Evolutionary conservation across 23 tunicate species (phyloP).

Genomic region (Trididemnum nubilum): DNA sequence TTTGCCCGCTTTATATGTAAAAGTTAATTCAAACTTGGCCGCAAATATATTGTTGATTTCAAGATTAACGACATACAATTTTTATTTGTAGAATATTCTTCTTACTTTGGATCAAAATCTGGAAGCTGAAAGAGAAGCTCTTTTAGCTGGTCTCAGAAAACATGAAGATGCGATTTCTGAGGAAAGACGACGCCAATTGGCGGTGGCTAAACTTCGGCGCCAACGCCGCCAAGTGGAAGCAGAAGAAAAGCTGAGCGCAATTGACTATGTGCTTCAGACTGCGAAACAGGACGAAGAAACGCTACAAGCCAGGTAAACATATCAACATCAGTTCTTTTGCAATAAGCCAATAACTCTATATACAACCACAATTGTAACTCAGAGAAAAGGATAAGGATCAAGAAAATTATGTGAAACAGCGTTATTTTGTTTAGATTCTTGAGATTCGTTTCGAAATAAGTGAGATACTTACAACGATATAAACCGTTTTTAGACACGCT

Average conservation of each 20-base stretch:
- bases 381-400: too few species aligned
- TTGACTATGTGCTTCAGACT: conserved; percentile 58
- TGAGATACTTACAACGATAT: too few species aligned
- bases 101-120: conserved; percentile 69
- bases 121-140: conserved; percentile 68
- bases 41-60: too few species aligned
- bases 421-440: too few species aligned
- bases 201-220: conserved; percentile 68
- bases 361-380: too few species aligned
- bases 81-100: conserved; percentile 75
- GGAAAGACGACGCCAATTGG: conserved; percentile 83
- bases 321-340: too few species aligned
- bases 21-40: too few species aligned
- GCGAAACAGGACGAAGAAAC: conserved; percentile 75
- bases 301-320: conserved; percentile 55
- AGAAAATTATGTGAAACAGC: too few species aligned
- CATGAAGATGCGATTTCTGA: conserved; percentile 67
- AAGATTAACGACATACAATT: too few species aligned
- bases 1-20: too few species aligned
- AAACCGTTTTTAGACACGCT: conserved; percentile 42
- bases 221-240: conserved; percentile 69
- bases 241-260: conserved; percentile 74
- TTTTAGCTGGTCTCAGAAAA: conserved; percentile 49
- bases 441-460: too few species aligned
- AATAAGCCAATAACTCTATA: too few species aligned